Evolutionary conservation across 2,113 vertebrate species (phyloP).

Genomic region (Platysternon megacephalum): DNA sequence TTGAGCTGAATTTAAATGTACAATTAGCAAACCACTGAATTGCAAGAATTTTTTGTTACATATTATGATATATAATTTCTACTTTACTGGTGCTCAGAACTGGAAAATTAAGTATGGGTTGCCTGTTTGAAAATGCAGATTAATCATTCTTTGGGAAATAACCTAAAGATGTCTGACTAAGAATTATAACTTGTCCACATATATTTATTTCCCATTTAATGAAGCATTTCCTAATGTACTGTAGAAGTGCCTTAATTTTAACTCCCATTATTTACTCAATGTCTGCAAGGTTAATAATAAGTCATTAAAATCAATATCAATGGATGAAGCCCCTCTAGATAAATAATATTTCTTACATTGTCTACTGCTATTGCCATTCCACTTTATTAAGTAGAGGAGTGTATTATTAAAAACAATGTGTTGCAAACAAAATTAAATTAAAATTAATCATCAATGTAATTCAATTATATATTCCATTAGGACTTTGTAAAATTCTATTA

Average conservation of each 20-base stretch:
- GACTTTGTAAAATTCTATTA: constrained; percentile 59
- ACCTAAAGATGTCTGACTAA: constrained; percentile 20
- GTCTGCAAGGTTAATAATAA: constrained; percentile 64
- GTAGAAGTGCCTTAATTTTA: constrained; percentile 50
- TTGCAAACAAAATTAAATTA: constrained; percentile 67
- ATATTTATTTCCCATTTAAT: constrained; percentile 60
- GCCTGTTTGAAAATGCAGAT: constrained; percentile 22
- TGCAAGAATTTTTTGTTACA: not conserved
- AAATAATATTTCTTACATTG: constrained; percentile 48
- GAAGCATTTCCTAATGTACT: constrained; percentile 38
- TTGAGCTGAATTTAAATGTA: not conserved
- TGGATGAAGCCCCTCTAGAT: constrained; percentile 47
- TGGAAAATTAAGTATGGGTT: not conserved
- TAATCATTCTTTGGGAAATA: constrained; percentile 49
- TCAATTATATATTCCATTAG: constrained; percentile 49
- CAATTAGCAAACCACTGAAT: not conserved
- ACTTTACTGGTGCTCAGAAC: not conserved
- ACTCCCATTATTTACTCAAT: constrained; percentile 55
- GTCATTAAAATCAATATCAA: constrained; percentile 50
- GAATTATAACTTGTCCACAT: constrained; percentile 41
- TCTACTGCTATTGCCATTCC: constrained; percentile 16
- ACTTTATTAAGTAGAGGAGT: constrained; percentile 59
- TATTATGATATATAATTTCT: not conserved
- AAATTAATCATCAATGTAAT: constrained; percentile 46
- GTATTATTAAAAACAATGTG: constrained; percentile 41